A percentile compares a stretch with the other conserved stretches of the same genome.
phyloP scores from a whole-genome alignment of 1,140 invertebrate genomes.

The Zaprionus kolodkinae region DNA sequence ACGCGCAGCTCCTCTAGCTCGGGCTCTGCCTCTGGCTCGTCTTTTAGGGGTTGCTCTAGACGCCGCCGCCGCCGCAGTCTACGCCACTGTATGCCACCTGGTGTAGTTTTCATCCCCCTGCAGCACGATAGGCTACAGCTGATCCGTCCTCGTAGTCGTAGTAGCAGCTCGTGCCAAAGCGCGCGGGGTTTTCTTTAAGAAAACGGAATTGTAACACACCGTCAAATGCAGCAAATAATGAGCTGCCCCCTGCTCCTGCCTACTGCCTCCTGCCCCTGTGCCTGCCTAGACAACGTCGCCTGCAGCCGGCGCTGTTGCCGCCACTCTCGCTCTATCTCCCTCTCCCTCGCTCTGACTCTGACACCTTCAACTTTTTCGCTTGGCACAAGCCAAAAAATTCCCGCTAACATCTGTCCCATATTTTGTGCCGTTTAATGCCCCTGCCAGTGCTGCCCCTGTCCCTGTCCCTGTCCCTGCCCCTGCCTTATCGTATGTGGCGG shows the following conservation, averaged over 20 bases:
- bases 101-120: conserved; percentile 56
- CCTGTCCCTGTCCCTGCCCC: conserved; percentile 29
- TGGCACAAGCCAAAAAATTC: conserved; percentile 76
- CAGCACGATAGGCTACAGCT: conserved; percentile 27
- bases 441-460: conserved; percentile 27
- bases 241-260: conserved; percentile 10
- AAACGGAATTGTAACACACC: conserved; percentile 71
- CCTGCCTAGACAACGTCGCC: conserved; percentile 13
- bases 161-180: conserved; percentile 76
- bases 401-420: conserved; percentile 77
- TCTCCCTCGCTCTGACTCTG: conserved; percentile 41
- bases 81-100: conserved; percentile 26
- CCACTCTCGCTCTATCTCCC: neutral
- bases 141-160: conserved; percentile 3
- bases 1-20: conserved; percentile 45
- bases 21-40: neutral
- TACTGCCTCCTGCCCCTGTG: no score
- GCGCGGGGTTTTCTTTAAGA: conserved; percentile 73
- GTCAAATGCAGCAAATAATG: conserved; percentile 77
- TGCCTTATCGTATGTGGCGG: conserved; percentile 67
- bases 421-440: conserved; percentile 75
- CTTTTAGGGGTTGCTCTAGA: conserved; percentile 58
- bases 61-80: conserved; percentile 28
- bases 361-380: conserved; percentile 77
- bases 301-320: conserved; percentile 71